Evolutionary conservation across 2,888 invertebrate genomes (phyloP).

Genomic region (Steinernema scapterisci): DNA sequence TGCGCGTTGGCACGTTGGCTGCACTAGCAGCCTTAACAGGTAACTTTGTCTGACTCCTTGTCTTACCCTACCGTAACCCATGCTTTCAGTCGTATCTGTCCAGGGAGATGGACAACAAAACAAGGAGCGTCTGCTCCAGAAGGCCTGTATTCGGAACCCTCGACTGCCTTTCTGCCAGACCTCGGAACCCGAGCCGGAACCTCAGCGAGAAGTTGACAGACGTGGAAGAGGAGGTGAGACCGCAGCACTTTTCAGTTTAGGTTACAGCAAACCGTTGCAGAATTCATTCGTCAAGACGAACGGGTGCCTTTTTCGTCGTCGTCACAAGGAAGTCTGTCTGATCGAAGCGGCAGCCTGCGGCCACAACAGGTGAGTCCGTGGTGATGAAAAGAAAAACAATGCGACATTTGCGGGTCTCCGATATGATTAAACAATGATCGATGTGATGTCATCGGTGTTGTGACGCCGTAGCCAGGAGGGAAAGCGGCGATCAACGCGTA

Average conservation of each 20-base stretch:
- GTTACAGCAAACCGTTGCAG: background rate
- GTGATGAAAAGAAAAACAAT: background rate
- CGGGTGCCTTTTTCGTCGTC: background rate
- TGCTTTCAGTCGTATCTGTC: background rate
- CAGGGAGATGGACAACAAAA: slow-evolving; percentile 7
- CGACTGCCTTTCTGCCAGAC: slow-evolving; percentile 2
- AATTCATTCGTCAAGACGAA: slow-evolving; percentile 12
- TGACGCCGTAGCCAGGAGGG: background rate
- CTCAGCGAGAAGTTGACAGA: background rate
- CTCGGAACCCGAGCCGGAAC: background rate
- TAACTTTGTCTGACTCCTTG: background rate
- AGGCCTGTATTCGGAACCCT: slow-evolving; percentile 20
- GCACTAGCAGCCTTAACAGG: slow-evolving; percentile 24
- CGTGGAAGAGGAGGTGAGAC: background rate
- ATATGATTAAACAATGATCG: background rate
- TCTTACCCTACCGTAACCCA: background rate
- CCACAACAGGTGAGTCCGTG: slow-evolving; percentile 4
- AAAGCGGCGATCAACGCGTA: too few relatives aligned
- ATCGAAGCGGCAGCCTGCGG: background rate
- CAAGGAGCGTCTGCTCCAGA: slow-evolving; percentile 20
- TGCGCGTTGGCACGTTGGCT: slow-evolving; percentile 18
- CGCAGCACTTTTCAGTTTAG: background rate
- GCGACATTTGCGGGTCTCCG: background rate
- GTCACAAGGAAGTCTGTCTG: background rate
- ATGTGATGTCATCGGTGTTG: background rate